Evolutionary conservation across 2,888 invertebrate species (phyloP).

Genomic region (Hylaea fasciaria): DNA sequence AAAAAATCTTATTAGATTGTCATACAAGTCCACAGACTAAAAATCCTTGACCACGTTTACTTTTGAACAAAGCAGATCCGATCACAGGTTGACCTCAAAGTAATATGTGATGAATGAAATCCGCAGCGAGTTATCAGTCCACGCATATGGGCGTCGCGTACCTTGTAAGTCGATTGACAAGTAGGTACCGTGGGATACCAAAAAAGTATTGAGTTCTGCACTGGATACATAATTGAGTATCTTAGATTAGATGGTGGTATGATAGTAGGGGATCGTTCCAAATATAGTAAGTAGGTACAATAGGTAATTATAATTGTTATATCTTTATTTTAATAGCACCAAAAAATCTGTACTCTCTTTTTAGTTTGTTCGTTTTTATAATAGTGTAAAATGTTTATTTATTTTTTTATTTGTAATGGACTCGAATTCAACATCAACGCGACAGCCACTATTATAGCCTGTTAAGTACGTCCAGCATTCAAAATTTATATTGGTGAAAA

Average conservation of each 20-base stretch:
- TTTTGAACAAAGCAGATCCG: conserved; percentile 25
- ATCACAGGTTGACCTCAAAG: conserved; percentile 28
- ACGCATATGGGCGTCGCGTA: conserved; percentile 14
- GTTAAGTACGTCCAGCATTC: too few species aligned
- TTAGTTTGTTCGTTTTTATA: too few species aligned
- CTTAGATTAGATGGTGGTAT: neutral
- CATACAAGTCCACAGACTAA: conserved; percentile 19
- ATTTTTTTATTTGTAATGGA: too few species aligned
- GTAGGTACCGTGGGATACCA: conserved; percentile 18
- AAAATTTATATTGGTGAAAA: too few species aligned
- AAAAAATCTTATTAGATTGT: conserved; percentile 23
- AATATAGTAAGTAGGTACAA: too few species aligned
- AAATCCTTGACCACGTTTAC: conserved; percentile 28
- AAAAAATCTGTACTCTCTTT: too few species aligned
- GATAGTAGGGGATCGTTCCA: too few species aligned
- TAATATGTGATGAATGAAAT: conserved; percentile 37
- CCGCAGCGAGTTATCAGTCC: conserved; percentile 15
- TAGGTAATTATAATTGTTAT: too few species aligned
- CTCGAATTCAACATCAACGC: too few species aligned
- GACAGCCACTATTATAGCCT: too few species aligned
- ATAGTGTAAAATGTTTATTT: too few species aligned
- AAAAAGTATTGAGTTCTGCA: neutral
- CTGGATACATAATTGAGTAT: conserved; percentile 19
- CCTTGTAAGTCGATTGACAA: conserved; percentile 20
- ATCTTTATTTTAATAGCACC: too few species aligned